A percentile compares a stretch with the other conserved stretches of the same genome.
phyloP scores from a whole-genome alignment of 2,797 vertebrate species.

The Natrix natrix region DNA sequence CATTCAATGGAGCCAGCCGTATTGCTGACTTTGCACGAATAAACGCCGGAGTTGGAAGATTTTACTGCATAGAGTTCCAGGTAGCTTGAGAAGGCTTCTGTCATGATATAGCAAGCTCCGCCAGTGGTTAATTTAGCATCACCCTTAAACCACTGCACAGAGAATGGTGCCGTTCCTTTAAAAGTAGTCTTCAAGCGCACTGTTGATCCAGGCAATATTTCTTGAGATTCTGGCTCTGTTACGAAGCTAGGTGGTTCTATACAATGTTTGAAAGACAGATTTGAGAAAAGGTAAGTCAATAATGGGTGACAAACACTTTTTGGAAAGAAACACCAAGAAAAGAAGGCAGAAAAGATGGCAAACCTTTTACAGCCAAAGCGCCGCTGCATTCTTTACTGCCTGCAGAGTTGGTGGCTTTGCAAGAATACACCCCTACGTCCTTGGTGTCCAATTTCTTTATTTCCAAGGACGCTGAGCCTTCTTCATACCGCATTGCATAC shows the following conservation, averaged over 20 bases:
- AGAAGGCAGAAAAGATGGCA: constrained; percentile 42
- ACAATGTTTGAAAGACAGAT: constrained; percentile 63
- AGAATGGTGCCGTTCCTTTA: constrained; percentile 88
- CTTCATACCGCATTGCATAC: constrained; percentile 84
- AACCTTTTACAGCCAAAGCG: constrained; percentile 95
- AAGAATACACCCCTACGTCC: constrained; percentile 91
- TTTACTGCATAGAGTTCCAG: constrained; percentile 92
- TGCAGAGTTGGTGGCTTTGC: constrained; percentile 90
- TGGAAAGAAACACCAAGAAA: constrained; percentile 33
- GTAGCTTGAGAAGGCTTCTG: constrained; percentile 86
- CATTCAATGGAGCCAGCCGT: constrained; percentile 87
- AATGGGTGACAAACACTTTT: constrained; percentile 25
- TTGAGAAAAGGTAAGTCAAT: constrained; percentile 53
- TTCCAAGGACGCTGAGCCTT: constrained; percentile 84
- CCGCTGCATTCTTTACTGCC: constrained; percentile 92
- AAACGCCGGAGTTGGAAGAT: constrained; percentile 84
- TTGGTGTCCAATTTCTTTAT: constrained; percentile 80
- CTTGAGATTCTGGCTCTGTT: constrained; percentile 83
- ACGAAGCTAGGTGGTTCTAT: constrained; percentile 92
- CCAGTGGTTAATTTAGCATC: constrained; percentile 86
- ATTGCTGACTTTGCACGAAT: constrained; percentile 91
- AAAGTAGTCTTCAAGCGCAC: constrained; percentile 85
- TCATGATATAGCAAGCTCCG: constrained; percentile 90
- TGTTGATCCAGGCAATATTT: constrained; percentile 85
- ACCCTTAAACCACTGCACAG: constrained; percentile 90